Percentiles rank a stretch among this genome's conserved stretches.
Evolutionary conservation across 1,140 invertebrate genomes (phyloP).

Genomic region (Trissolcus basalis): DNA sequence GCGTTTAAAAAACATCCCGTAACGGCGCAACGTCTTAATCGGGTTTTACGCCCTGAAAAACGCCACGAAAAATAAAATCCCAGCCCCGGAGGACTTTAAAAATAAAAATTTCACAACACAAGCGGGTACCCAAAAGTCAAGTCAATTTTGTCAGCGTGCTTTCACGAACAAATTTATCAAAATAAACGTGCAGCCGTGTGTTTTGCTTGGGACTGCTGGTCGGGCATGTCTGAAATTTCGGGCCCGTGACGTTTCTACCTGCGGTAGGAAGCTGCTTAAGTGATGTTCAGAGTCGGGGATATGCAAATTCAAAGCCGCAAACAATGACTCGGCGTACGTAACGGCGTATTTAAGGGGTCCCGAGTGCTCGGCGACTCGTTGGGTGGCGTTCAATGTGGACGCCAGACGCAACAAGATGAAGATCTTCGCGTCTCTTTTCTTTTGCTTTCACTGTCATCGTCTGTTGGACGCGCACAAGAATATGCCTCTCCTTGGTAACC

Average conservation of each 20-base stretch:
- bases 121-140: too few species aligned
- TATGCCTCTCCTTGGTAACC: slow-evolving; percentile 24
- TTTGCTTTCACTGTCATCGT: slow-evolving; percentile 37
- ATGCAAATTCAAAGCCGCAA: slow-evolving; percentile 63
- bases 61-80: background rate
- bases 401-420: slow-evolving; percentile 60
- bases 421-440: slow-evolving; percentile 46
- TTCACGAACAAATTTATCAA: slow-evolving; percentile 24
- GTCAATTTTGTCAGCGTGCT: background rate
- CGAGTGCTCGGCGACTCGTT: slow-evolving; percentile 51
- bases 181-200: slow-evolving; percentile 16
- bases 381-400: slow-evolving; percentile 61
- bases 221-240: background rate
- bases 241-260: slow-evolving; percentile 22
- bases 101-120: background rate
- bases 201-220: too few species aligned
- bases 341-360: slow-evolving; percentile 44
- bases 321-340: slow-evolving; percentile 53
- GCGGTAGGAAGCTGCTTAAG: slow-evolving; percentile 22
- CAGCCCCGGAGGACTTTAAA: background rate
- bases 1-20: slow-evolving; percentile 1
- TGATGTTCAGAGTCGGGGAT: slow-evolving; percentile 55
- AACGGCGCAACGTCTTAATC: background rate
- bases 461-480: slow-evolving; percentile 28
- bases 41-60: background rate